Base-by-base conservation (phyloP, 2,888 invertebrate genomes). In the Heliconius ethilla region DNA sequence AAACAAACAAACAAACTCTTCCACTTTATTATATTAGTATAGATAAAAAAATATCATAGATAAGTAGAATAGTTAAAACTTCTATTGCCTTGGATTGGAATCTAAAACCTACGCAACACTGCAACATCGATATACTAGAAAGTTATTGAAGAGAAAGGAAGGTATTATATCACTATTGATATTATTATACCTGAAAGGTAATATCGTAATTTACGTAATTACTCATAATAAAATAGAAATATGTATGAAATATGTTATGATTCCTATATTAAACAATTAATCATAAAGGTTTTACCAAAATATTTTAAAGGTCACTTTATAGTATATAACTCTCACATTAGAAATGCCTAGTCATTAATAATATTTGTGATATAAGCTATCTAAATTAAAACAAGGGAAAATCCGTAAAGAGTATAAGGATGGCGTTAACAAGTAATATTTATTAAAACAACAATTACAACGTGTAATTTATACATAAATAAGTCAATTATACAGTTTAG, bases 121-220 rank as follows among this genome's bases (percentile, higher is more conserved):
- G n/a, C 59, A 25, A 22, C 18, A 22, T 29, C 1, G n/a, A n/a
- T 67, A 1, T 40, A 13, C 4, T 40, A 67, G 67, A 67, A 67
- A 67, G 67, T 40, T n/a, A n/a, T 37, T 13, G 22, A 40, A 40
- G 67, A 37, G 67, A 67, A 67, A 67, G 67, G 67, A 25, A 25
- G 7, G n/a, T 67, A 25, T 67, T 67, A 67, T 25, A 25, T 67
- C 67, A 67, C n/a, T 25, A n/a, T 40, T 4, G n/a, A 67, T 67
- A 67, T 40, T 67, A 40, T 67, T 67, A 37, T 67, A 67, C 40
- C n/a, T 67, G 67, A 67, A 40, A 40, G 15, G 40, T 25, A 25
- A 67, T 67, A 67, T 37, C 10, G n/a, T 5, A 13, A 11, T 11
- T 40, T 11, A 67, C 22, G 37, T 67, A 37, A 37, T 67, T n/a